Base-by-base conservation (phyloP, 2,113 vertebrate species). In the Macroglossus sobrinus region DNA sequence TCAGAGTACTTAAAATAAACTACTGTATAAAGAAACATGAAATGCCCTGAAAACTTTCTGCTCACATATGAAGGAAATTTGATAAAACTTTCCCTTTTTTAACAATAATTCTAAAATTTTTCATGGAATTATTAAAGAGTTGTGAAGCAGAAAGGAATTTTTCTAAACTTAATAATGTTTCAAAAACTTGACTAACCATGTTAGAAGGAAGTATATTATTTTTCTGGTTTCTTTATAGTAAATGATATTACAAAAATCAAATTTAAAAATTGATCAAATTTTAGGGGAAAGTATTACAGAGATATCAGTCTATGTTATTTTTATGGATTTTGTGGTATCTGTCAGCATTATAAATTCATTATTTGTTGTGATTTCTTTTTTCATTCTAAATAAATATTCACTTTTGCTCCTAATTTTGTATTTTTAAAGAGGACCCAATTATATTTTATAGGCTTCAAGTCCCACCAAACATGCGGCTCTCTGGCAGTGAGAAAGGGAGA, bases 1-100 rank as follows among this genome's bases (percentile, higher is more conserved):
- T 79, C n/a, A 82, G 55, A 55, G 11, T 59, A 57, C 79, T 93
- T 90, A 84, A 64, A 38, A 38, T 95, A 69, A 82, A 10, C 97
- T 81, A 91, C 19, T 71, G 18, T 40, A 68, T 16, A 87, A 69
- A 82, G 61, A 94, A 91, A 84, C 4, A 15, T 45, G 33, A 95
- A 91, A 84, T 94, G 45, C 35, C 50, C 72, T 86, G 55, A 74
- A 84, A 87, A 74, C 11, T 22, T 38, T 47, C 15, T 93, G 13
- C 53, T 80, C 5, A 10, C n/a, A 43, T 47, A 47, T 66, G 47
- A 86, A 69, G 76, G 26, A 69, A 91, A 74, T 12, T 72, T 71
- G 35, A 63, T 55, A 85, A 78, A 82, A 24, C 76, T 93, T 94
- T 30, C 21, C 28, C 12, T 90, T 80, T 68, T 53, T 74, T 64